Percentiles rank a stretch among this genome's conserved stretches.
Conservation (phyloP, 2,797 vertebrate genomes). For the Siniperca undulata region DNA sequence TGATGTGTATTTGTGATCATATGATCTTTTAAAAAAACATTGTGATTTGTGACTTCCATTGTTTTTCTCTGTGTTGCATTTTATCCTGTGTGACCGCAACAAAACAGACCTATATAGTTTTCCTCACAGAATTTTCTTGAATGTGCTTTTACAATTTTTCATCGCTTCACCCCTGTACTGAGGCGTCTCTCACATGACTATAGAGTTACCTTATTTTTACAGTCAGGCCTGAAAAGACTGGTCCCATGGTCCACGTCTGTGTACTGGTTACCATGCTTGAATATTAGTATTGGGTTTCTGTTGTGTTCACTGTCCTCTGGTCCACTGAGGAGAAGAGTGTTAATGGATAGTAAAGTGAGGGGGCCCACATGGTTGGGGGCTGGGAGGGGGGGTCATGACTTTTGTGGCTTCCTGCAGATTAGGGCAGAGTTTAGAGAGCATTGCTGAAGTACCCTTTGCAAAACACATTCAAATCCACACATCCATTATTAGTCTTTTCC, state of each 20-base stretch:
- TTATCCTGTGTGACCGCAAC: background rate
- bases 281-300: constrained; percentile 58
- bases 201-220: constrained; percentile 75
- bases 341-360: constrained; percentile 42
- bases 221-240: constrained; percentile 44
- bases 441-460: constrained; percentile 75
- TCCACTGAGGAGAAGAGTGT: constrained; percentile 32
- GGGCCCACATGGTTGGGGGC: constrained; percentile 20
- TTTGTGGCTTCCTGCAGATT: constrained; percentile 83
- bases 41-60: background rate
- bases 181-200: constrained; percentile 62
- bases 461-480: constrained; percentile 76
- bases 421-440: constrained; percentile 79
- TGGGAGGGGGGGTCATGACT: constrained; percentile 60
- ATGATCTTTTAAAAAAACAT: background rate
- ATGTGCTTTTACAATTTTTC: constrained; percentile 29
- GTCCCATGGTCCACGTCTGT: constrained; percentile 72
- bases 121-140: background rate
- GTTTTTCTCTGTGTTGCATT: background rate
- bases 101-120: background rate
- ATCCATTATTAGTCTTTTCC: constrained; percentile 66
- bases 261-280: constrained; percentile 32
- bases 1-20: background rate
- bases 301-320: constrained; percentile 61
- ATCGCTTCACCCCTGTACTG: constrained; percentile 5